Evolutionary conservation across 1,140 invertebrate genomes (phyloP).

Genomic region (Drosophila pallidifrons): DNA sequence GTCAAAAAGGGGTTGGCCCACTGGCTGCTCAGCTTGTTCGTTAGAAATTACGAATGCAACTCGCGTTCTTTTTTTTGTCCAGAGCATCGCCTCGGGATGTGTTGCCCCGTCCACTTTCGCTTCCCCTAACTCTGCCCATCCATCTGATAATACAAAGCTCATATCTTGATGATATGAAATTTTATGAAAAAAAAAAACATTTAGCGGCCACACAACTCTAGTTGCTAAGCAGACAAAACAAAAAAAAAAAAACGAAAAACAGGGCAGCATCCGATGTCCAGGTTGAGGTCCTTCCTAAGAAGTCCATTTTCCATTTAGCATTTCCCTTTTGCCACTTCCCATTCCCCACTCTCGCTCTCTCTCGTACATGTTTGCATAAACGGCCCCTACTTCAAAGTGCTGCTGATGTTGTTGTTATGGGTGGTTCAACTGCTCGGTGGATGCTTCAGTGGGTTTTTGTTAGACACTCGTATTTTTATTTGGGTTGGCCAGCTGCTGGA

Average conservation of each 20-base stretch:
- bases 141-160: constrained; percentile 78
- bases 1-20: constrained; percentile 47
- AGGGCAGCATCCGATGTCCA: constrained; percentile 56
- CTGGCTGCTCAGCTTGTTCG: constrained; percentile 52
- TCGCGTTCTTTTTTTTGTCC: constrained; percentile 42
- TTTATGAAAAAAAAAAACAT: constrained; percentile 55
- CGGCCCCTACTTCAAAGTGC: constrained; percentile 75
- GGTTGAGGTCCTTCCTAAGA: constrained; percentile 12
- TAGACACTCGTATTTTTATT: constrained; percentile 19
- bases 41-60: constrained; percentile 52
- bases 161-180: constrained; percentile 78
- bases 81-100: constrained; percentile 25
- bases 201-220: constrained; percentile 28
- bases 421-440: constrained; percentile 18
- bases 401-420: constrained; percentile 34
- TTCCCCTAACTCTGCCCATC: constrained; percentile 21
- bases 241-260: not conserved
- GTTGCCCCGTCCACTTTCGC: not conserved
- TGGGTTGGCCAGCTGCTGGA: constrained; percentile 56
- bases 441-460: constrained; percentile 24
- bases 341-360: constrained; percentile 7
- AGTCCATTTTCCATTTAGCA: constrained; percentile 18
- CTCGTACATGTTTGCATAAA: constrained; percentile 65
- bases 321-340: constrained; percentile 29
- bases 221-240: not conserved